A percentile compares a stretch with the other conserved stretches of the same genome.
Conservation (phyloP, 2,113 vertebrate genomes). For the Cyprinodon tularosa region DNA sequence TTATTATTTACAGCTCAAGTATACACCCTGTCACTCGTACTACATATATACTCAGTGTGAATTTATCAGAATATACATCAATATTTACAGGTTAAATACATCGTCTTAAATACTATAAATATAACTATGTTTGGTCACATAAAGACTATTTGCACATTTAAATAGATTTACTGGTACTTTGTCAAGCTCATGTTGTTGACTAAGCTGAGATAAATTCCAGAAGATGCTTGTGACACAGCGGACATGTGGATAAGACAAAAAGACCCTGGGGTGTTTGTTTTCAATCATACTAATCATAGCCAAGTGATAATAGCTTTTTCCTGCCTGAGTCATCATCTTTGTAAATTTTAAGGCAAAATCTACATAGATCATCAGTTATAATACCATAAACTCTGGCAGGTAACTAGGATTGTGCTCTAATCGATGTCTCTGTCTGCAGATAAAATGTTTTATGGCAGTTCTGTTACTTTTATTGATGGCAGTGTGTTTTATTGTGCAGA, state of each 20-base stretch:
- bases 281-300: background rate
- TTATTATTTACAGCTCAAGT: constrained; percentile 86
- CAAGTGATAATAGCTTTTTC: background rate
- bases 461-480: background rate
- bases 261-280: constrained; percentile 69
- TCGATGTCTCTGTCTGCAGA: constrained; percentile 12
- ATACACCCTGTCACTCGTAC: constrained; percentile 83
- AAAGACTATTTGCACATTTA: constrained; percentile 73
- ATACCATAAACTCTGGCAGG: background rate
- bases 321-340: constrained; percentile 3
- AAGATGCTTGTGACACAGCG: constrained; percentile 39
- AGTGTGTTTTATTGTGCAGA: constrained; percentile 24
- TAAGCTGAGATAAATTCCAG: constrained; percentile 32
- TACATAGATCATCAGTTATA: background rate
- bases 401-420: constrained; percentile 28
- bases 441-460: background rate
- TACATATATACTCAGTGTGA: constrained; percentile 78
- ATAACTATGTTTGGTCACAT: constrained; percentile 78
- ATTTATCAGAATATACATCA: constrained; percentile 93
- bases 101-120: constrained; percentile 84
- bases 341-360: background rate
- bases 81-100: constrained; percentile 92
- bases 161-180: constrained; percentile 64
- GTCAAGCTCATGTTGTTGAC: constrained; percentile 37
- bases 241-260: constrained; percentile 48